A percentile compares a stretch with the other conserved stretches of the same genome.
phyloP scores from a whole-genome alignment of 2,888 invertebrate genomes.

The Sclerodermus sp. region DNA sequence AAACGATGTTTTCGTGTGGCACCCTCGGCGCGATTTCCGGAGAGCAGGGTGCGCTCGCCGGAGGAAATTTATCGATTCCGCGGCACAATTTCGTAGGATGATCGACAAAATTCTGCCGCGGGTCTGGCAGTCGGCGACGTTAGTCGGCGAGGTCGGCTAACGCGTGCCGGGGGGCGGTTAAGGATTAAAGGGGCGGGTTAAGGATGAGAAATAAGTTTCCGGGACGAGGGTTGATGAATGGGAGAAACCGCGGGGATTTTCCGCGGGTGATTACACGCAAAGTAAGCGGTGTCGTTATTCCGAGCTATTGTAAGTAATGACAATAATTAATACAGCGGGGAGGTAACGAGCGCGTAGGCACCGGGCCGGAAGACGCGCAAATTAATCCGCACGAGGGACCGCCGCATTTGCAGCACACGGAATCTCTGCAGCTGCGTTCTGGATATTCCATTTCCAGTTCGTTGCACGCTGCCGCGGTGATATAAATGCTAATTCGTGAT shows the following conservation, averaged over 20 bases:
- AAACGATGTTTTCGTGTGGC: conserved; percentile 20
- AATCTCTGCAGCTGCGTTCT: conserved; percentile 29
- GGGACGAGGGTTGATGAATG: too few relatives aligned
- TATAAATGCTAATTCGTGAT: conserved; percentile 46
- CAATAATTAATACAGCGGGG: conserved; percentile 16
- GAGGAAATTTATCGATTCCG: too few relatives aligned
- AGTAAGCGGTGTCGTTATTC: background rate
- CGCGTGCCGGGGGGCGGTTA: too few relatives aligned
- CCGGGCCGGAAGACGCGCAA: conserved; percentile 10
- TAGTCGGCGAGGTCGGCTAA: too few relatives aligned
- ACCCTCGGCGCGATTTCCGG: conserved; percentile 5
- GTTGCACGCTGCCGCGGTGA: conserved; percentile 37
- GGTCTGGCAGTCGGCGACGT: too few relatives aligned
- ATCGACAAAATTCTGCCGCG: conserved; percentile 1
- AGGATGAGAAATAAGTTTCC: too few relatives aligned
- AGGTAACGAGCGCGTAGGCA: background rate
- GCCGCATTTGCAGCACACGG: conserved; percentile 14
- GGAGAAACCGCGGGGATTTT: too few relatives aligned
- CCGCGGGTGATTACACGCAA: too few relatives aligned
- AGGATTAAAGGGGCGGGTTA: too few relatives aligned
- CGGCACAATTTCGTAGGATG: conserved; percentile 5
- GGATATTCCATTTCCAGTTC: conserved; percentile 41
- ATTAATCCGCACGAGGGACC: conserved; percentile 28
- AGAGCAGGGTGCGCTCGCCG: too few relatives aligned
- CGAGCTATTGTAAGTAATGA: conserved; percentile 14